Percentiles rank a stretch among this genome's conserved stretches.
phyloP scores from a whole-genome alignment of 2,797 vertebrate species.

The Naso thynnoides region DNA sequence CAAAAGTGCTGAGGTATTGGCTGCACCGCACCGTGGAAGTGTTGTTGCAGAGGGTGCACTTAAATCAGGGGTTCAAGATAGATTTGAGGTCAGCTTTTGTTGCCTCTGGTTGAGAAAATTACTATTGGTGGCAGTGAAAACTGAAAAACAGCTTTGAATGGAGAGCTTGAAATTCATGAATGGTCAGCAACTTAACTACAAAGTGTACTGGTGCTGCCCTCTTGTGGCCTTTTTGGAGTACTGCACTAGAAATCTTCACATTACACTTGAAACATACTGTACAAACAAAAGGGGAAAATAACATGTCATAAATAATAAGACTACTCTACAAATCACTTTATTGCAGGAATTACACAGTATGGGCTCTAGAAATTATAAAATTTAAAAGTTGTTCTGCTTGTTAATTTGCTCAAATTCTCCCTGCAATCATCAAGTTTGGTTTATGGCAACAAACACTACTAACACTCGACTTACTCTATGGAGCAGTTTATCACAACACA shows the following conservation, averaged over 20 bases:
- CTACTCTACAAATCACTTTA: constrained; percentile 81
- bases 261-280: not conserved
- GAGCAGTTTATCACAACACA: constrained; percentile 42
- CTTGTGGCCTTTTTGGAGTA: constrained; percentile 29
- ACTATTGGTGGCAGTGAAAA: constrained; percentile 33
- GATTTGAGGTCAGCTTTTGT: constrained; percentile 47
- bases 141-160: constrained; percentile 5
- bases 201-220: constrained; percentile 53
- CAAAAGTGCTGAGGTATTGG: constrained; percentile 78
- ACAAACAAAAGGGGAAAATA: not conserved
- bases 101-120: constrained; percentile 30
- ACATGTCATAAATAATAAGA: constrained; percentile 6
- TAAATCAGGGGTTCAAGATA: constrained; percentile 46
- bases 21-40: constrained; percentile 50
- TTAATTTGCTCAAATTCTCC: constrained; percentile 55
- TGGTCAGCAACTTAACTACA: not conserved
- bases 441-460: constrained; percentile 38
- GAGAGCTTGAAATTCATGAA: constrained; percentile 4
- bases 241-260: not conserved
- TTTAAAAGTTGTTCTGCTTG: constrained; percentile 41
- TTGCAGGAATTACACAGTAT: constrained; percentile 80
- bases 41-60: constrained; percentile 59
- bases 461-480: constrained; percentile 47
- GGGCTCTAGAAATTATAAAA: constrained; percentile 63
- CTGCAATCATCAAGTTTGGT: constrained; percentile 46